phyloP scores from a whole-genome alignment of 2,888 invertebrate species.

The Ashinkailepas kermadecensis region DNA sequence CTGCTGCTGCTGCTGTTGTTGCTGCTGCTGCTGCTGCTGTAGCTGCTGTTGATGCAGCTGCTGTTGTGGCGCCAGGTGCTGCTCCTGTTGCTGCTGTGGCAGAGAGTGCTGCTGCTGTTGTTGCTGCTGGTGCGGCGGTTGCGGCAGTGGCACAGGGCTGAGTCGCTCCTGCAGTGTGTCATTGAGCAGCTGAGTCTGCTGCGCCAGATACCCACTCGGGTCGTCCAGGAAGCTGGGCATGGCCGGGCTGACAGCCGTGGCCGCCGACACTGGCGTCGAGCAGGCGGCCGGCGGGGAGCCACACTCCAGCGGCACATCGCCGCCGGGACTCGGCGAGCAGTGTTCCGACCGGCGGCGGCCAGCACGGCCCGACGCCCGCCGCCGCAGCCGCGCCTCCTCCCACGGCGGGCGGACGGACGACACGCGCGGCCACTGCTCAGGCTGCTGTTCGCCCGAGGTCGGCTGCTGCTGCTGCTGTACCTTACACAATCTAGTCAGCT shows the following conservation, averaged over 20 bases:
- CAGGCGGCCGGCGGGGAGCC: background rate
- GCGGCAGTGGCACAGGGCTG: background rate
- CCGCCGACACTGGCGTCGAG: background rate
- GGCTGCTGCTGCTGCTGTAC: too few relatives aligned
- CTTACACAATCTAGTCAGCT: too few relatives aligned
- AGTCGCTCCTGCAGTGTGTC: constrained; percentile 53
- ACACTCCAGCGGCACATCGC: background rate
- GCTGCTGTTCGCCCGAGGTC: too few relatives aligned
- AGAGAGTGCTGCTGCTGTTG: too few relatives aligned
- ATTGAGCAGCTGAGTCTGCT: constrained; percentile 77
- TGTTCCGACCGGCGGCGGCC: background rate
- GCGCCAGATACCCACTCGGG: constrained; percentile 81
- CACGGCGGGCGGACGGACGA: background rate
- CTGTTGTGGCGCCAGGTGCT: too few relatives aligned
- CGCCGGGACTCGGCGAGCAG: background rate
- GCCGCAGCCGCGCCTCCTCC: background rate
- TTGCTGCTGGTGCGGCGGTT: background rate
- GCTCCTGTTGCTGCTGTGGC: too few relatives aligned
- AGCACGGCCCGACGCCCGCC: background rate
- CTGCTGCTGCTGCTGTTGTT: background rate
- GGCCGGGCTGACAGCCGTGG: background rate
- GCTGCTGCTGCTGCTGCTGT: background rate
- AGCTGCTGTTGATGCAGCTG: background rate
- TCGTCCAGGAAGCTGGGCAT: constrained; percentile 48
- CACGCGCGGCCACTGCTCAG: too few relatives aligned